phyloP scores from a whole-genome alignment of 2,113 vertebrate genomes.

The Callaeas wilsoni region DNA sequence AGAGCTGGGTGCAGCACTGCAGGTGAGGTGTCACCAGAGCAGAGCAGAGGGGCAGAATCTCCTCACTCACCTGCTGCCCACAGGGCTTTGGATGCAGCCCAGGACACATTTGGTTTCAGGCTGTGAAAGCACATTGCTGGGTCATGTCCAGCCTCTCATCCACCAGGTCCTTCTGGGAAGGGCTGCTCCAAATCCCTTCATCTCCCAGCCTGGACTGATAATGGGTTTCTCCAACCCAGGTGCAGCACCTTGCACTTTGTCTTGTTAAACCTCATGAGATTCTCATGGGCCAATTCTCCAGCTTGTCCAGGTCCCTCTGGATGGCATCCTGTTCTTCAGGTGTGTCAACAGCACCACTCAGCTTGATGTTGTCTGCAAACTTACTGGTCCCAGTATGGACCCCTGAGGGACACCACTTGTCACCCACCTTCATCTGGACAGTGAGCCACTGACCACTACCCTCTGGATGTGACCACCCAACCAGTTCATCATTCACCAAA shows the following conservation, averaged over 20 bases:
- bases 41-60: not conserved
- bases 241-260: not conserved
- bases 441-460: not conserved
- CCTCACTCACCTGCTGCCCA: not conserved
- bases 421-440: not conserved
- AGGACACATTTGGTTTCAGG: not conserved
- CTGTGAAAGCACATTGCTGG: not conserved
- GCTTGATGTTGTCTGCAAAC: no score
- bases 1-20: not conserved
- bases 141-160: not conserved
- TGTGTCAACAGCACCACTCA: not conserved
- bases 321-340: not conserved
- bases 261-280: not conserved
- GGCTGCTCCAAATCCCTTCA: not conserved
- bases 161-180: not conserved
- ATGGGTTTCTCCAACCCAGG: accelerated
- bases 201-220: not conserved
- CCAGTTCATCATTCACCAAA: not conserved
- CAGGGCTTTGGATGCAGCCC: accelerated
- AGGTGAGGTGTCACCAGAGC: not conserved
- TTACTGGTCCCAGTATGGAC: not conserved
- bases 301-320: not conserved
- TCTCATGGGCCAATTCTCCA: not conserved
- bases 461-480: not conserved
- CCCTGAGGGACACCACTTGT: not conserved